Evolutionary conservation across 1,140 invertebrate species (phyloP).

Genomic region (Latrodectus geometricus): DNA sequence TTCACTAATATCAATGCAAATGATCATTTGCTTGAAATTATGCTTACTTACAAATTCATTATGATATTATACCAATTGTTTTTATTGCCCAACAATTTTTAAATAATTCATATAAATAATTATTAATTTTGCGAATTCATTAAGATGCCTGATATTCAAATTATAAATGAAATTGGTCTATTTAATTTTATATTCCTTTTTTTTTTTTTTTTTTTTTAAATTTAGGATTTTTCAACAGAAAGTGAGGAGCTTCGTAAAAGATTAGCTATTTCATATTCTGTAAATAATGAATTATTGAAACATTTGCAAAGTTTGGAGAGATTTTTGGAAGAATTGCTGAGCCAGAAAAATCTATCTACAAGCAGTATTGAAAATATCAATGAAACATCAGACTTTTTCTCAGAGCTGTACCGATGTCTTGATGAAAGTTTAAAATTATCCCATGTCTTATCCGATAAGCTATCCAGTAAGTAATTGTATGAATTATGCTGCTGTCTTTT

Average conservation of each 20-base stretch:
- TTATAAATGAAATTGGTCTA: too few species aligned
- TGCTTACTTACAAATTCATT: too few species aligned
- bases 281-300: conserved; percentile 44
- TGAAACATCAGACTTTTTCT: conserved; percentile 25
- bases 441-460: conserved; percentile 19
- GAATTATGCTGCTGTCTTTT: neutral
- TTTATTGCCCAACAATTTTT: neutral
- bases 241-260: conserved; percentile 5
- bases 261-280: conserved; percentile 12
- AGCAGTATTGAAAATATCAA: conserved; percentile 34
- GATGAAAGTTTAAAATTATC: conserved; percentile 36
- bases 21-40: too few species aligned
- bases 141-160: neutral
- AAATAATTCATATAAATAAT: neutral
- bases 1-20: too few species aligned
- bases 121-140: neutral
- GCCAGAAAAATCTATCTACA: conserved; percentile 21
- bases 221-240: conserved; percentile 24
- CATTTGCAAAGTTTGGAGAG: conserved; percentile 36
- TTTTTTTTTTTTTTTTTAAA: neutral
- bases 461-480: conserved; percentile 35
- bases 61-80: neutral
- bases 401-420: conserved; percentile 4
- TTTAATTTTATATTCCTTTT: too few species aligned
- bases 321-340: conserved; percentile 47